phyloP scores from a whole-genome alignment of 2,797 vertebrate species.

The Acestrorhynchus altus region DNA sequence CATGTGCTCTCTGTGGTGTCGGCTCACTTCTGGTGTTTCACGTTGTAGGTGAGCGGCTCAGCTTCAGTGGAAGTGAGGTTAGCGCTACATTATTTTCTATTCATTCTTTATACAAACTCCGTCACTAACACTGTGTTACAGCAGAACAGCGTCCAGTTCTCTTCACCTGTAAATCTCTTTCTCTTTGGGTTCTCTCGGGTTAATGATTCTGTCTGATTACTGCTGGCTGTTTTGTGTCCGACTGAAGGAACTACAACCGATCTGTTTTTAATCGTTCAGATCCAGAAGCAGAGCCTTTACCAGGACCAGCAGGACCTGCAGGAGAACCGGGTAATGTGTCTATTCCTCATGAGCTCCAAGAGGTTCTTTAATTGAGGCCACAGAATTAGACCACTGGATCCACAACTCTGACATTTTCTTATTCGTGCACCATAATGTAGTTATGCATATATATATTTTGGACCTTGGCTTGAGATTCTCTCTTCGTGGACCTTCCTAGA shows the following conservation, averaged over 20 bases:
- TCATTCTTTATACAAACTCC: neutral
- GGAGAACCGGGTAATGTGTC: slow-evolving; percentile 50
- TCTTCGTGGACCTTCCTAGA: too few species aligned
- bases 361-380: too few species aligned
- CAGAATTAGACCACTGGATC: too few species aligned
- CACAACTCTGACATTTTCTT: too few species aligned
- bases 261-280: slow-evolving; percentile 14
- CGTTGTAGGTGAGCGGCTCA: slow-evolving; percentile 54
- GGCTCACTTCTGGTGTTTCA: slow-evolving; percentile 60
- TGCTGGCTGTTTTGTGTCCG: neutral
- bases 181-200: neutral
- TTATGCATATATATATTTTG: too few species aligned
- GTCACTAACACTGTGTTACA: too few species aligned
- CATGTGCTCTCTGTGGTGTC: neutral
- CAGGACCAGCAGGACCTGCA: neutral
- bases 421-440: too few species aligned
- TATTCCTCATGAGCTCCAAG: too few species aligned
- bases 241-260: neutral
- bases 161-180: too few species aligned
- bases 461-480: too few species aligned
- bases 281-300: neutral
- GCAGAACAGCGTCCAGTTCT: too few species aligned
- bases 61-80: slow-evolving; percentile 55
- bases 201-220: neutral
- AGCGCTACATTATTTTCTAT: slow-evolving; percentile 28